Base-by-base conservation (phyloP, 2,113 vertebrate species). In the Campylomormyrus numenius region DNA sequence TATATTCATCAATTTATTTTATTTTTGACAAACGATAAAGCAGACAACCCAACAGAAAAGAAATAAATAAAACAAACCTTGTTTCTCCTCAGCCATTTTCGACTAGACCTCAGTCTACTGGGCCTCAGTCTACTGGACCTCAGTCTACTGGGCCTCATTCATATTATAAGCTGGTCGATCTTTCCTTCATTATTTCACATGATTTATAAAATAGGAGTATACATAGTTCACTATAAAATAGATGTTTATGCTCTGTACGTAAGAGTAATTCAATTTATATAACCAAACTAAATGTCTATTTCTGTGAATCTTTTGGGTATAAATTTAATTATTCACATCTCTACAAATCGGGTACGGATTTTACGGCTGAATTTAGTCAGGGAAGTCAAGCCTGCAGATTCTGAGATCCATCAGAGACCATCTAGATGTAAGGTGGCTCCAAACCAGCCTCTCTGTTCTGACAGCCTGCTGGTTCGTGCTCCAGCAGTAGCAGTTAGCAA, bases 201-300 rank as follows among this genome's bases (percentile, higher is more conserved):
- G 92, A 85, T 93, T 94, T 95, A 92, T 94, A 94, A 95, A 95
- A 95, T 94, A 92, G 94, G 93, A 93, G 92, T 94, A 94, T 96
- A 95, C 93, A 96, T 94, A 95, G 93, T 93, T 93, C 13, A 90
- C 93, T 92, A 94, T 94, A 93, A 94, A 96, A 95, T 93, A 90
- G 92, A 93, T 88, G 90, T 91, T 74, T 91, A 95, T 94, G 94
- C 92, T 94, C 91, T 93, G 91, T 94, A 94, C 94, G 92, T 93
- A 94, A 89, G 93, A 94, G 92, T 90, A 92, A 94, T 92, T 94
- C 89, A 92, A 95, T 92, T 94, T 89, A 92, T 95, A 92, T 91
- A 94, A 88, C 93, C 91, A 91, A 95, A 94, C 93, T 92, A 89
- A 92, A 91, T 92, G 48, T 93, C 92, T 94, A 94, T 94, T 90